A percentile compares a stretch with the other conserved stretches of the same genome.
phyloP scores from a whole-genome alignment of 2,797 vertebrate genomes.

The Rhinogobio ventralis region DNA sequence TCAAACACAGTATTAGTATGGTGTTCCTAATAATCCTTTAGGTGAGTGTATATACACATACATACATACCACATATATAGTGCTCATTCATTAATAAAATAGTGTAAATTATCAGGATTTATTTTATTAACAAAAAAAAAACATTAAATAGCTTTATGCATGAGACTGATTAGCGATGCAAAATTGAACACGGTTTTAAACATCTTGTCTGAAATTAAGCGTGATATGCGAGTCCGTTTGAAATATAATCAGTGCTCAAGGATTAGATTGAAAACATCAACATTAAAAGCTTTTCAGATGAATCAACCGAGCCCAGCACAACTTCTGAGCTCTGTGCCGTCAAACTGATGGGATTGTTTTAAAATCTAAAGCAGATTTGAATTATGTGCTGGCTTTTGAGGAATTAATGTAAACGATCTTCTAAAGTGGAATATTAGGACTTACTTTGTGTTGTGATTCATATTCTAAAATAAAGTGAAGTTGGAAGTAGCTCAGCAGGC shows the following conservation, averaged over 20 bases:
- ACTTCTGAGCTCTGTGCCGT: not conserved
- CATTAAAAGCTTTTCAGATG: conserved; percentile 36
- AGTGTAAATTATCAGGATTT: not conserved
- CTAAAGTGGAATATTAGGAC: conserved; percentile 2
- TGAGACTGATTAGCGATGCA: not conserved
- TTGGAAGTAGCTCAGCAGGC: not conserved
- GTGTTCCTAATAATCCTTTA: too few species aligned
- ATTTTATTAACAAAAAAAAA: not conserved
- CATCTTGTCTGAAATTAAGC: not conserved
- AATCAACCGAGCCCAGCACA: conserved; percentile 13
- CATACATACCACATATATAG: too few species aligned
- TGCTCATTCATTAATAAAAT: too few species aligned
- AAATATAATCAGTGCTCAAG: conserved; percentile 15
- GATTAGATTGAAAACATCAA: conserved; percentile 10
- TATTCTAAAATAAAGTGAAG: not conserved
- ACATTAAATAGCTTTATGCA: not conserved
- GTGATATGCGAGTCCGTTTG: not conserved
- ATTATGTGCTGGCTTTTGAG: conserved; percentile 2
- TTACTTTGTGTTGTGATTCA: conserved; percentile 6
- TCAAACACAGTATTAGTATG: too few species aligned
- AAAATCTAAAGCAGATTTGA: conserved; percentile 1
- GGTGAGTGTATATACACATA: too few species aligned
- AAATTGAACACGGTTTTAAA: not conserved
- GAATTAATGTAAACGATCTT: not conserved
- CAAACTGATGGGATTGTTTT: not conserved